These are phyloP conservation scores for Drosophila arizonae DNA, from an alignment of 1,140 invertebrate species.

Conservation along the genomic window DNA sequence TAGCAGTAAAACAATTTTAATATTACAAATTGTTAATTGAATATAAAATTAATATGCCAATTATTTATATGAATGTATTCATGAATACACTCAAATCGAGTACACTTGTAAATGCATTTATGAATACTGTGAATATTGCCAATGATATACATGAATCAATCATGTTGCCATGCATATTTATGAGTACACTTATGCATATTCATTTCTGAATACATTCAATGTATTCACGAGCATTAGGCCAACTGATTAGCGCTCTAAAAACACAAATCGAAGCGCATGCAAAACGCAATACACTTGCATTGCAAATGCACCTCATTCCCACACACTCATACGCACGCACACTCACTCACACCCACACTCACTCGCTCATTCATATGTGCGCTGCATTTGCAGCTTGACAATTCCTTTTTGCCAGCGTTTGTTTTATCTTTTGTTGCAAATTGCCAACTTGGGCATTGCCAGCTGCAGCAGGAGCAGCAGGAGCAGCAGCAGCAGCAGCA, in stretches of 20 bases:
- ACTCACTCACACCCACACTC: neutral
- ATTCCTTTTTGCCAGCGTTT: neutral
- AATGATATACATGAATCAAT: neutral
- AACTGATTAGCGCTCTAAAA: slow-evolving; percentile 3
- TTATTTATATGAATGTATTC: neutral
- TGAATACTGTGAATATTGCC: too few species aligned
- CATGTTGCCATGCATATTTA: neutral
- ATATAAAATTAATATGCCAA: neutral
- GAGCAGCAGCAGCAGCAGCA: slow-evolving; percentile 22
- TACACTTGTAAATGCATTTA: too few species aligned
- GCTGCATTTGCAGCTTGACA: slow-evolving; percentile 8
- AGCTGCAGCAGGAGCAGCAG: slow-evolving; percentile 41
- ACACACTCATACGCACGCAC: neutral
- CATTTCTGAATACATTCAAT: slow-evolving; percentile 11
- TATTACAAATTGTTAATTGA: neutral
- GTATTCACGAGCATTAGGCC: slow-evolving; percentile 17
- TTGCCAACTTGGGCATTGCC: slow-evolving; percentile 75
- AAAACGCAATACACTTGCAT: slow-evolving; percentile 2
- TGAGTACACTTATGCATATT: slow-evolving; percentile 8
- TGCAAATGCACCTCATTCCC: slow-evolving; percentile 13
- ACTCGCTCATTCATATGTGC: slow-evolving; percentile 1
- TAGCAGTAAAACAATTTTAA: too few species aligned
- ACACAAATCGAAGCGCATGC: slow-evolving; percentile 2
- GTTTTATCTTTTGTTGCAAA: slow-evolving; percentile 72
- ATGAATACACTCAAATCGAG: too few species aligned